phyloP scores from a whole-genome alignment of 2,797 vertebrate species.

The Sebastes aleutianus region DNA sequence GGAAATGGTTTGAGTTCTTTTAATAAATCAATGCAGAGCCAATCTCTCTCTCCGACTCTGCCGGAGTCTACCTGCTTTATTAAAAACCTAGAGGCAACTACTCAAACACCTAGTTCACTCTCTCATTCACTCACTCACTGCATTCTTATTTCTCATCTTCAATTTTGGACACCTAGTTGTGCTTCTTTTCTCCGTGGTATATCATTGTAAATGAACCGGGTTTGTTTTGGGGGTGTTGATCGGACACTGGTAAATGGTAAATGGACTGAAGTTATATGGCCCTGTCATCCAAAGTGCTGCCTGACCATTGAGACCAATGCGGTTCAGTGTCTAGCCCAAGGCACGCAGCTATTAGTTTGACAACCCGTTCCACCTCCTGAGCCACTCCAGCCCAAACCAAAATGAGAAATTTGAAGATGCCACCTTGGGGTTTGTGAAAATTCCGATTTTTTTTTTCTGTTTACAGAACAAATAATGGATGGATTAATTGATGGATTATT shows the following conservation, averaged over 20 bases:
- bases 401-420: not conserved
- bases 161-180: not conserved
- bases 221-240: not conserved
- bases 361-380: not conserved
- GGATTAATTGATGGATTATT: not conserved
- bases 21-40: conserved; percentile 54
- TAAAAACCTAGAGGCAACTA: conserved; percentile 33
- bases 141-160: not conserved
- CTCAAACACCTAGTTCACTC: not conserved
- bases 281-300: not conserved
- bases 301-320: not conserved
- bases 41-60: conserved; percentile 19
- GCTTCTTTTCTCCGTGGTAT: not conserved
- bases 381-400: not conserved
- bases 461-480: not conserved
- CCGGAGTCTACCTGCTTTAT: conserved; percentile 37
- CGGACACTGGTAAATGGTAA: not conserved
- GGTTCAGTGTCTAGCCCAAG: not conserved
- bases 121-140: not conserved
- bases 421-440: not conserved
- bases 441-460: not conserved
- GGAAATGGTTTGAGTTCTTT: conserved; percentile 61
- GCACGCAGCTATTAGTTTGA: not conserved
- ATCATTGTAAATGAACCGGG: not conserved
- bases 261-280: not conserved